phyloP scores from a whole-genome alignment of 2,888 invertebrate genomes.

The Pheosia gnoma region DNA sequence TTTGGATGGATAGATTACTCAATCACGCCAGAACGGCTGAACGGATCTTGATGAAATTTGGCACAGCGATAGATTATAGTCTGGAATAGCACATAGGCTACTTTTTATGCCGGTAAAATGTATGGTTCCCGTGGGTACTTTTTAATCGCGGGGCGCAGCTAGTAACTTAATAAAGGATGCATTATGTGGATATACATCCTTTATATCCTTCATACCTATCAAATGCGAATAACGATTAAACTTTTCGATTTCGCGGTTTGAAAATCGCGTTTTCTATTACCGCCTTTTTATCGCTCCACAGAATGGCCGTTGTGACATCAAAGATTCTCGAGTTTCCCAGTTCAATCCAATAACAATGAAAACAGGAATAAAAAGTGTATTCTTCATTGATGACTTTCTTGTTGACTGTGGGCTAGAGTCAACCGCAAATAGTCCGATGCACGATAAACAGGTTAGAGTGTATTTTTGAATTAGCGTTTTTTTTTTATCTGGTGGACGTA shows the following conservation, averaged over 20 bases:
- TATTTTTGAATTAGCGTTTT: neutral
- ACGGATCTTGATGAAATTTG: no score
- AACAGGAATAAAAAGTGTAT: constrained; percentile 69
- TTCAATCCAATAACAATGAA: constrained; percentile 78
- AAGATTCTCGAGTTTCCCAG: constrained; percentile 55
- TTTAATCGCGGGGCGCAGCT: no score
- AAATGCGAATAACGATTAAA: constrained; percentile 18
- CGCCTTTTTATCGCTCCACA: constrained; percentile 57
- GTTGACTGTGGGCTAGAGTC: constrained; percentile 37
- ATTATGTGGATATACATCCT: no score
- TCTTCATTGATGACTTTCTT: constrained; percentile 61
- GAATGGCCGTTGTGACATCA: constrained; percentile 54
- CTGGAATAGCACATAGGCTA: no score
- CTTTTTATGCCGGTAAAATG: no score
- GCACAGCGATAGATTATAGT: no score
- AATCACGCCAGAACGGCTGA: no score
- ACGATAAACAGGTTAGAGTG: neutral
- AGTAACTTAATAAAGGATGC: no score
- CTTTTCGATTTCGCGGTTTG: constrained; percentile 36
- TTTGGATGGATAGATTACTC: no score
- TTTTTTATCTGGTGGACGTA: neutral
- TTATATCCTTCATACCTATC: neutral
- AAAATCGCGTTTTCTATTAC: constrained; percentile 46
- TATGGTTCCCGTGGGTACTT: no score
- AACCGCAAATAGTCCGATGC: constrained; percentile 28